Percentiles rank a stretch among this genome's conserved stretches.
These are phyloP conservation scores for Syritta pipiens DNA, from an alignment of 2,888 invertebrate genomes.

Conservation along the genomic window DNA sequence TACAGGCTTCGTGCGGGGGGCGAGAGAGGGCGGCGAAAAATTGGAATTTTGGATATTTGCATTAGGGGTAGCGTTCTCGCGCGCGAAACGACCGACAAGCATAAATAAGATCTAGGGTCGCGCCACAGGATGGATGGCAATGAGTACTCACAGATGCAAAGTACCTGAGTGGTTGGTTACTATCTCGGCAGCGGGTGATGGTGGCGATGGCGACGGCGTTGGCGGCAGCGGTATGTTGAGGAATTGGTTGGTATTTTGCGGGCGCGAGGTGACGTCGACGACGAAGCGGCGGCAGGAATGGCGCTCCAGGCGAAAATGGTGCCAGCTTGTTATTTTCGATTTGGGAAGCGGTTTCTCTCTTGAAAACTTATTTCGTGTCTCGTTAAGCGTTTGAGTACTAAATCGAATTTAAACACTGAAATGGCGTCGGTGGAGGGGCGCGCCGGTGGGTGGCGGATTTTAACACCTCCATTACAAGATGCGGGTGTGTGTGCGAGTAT, in stretches of 20 bases:
- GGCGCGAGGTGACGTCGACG: no score
- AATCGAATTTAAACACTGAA: conserved; percentile 23
- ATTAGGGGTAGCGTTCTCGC: conserved; percentile 9
- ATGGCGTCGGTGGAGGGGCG: background rate
- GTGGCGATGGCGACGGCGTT: no score
- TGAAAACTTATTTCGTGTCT: conserved; percentile 24
- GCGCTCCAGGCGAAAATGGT: background rate
- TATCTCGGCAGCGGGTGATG: no score
- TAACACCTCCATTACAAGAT: background rate
- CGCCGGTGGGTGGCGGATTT: background rate
- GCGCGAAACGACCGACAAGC: conserved; percentile 17
- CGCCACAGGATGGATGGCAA: conserved; percentile 10
- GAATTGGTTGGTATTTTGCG: background rate
- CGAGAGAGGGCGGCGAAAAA: background rate
- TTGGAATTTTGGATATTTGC: conserved; percentile 11
- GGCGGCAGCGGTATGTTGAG: background rate
- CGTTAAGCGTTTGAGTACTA: conserved; percentile 16
- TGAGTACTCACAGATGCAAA: conserved; percentile 24
- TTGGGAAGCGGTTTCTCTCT: background rate
- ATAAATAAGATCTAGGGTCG: conserved; percentile 15
- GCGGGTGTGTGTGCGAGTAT: background rate
- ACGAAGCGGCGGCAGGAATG: no score
- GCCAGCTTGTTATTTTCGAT: background rate
- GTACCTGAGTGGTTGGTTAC: conserved; percentile 18
- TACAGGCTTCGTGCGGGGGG: background rate